A percentile compares a stretch with the other conserved stretches of the same genome.
phyloP scores from a whole-genome alignment of 35 echinoderm and acorn worm genomes.

The Heliocidaris erythrogramma region DNA sequence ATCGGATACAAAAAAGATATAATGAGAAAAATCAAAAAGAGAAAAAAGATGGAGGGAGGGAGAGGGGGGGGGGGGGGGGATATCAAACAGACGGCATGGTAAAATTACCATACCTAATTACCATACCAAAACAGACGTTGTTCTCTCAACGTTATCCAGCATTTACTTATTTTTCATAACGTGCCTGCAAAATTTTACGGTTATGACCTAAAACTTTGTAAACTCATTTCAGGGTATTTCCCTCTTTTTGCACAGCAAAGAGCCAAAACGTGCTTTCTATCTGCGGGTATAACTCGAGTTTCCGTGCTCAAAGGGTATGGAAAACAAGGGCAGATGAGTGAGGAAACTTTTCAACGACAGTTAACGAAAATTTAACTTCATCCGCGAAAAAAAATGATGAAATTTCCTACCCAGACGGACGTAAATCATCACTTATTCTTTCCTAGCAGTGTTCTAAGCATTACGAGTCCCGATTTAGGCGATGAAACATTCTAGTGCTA shows the following conservation, averaged over 20 bases:
- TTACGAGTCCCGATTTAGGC: background rate
- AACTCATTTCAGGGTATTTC: background rate
- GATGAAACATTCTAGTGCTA: background rate
- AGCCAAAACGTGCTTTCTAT: background rate
- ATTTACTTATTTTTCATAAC: too few relatives aligned
- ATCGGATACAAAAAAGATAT: too few relatives aligned
- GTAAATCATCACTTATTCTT: conserved; percentile 18
- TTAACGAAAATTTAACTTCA: background rate
- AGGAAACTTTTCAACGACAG: background rate
- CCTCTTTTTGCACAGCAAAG: background rate
- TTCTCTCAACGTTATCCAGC: too few relatives aligned
- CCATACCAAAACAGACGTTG: too few relatives aligned
- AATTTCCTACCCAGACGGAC: background rate
- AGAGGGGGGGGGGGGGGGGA: background rate
- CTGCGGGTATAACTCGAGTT: background rate
- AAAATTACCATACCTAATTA: too few relatives aligned
- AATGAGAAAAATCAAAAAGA: too few relatives aligned
- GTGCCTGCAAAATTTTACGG: too few relatives aligned
- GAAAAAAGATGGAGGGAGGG: background rate
- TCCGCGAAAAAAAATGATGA: background rate
- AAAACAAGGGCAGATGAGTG: conserved; percentile 16
- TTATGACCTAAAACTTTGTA: background rate
- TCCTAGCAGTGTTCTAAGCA: background rate
- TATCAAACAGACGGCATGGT: background rate
- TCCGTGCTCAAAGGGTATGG: background rate